Conservation (phyloP, 2,113 vertebrate species). For the Phyllopteryx taeniolatus region DNA sequence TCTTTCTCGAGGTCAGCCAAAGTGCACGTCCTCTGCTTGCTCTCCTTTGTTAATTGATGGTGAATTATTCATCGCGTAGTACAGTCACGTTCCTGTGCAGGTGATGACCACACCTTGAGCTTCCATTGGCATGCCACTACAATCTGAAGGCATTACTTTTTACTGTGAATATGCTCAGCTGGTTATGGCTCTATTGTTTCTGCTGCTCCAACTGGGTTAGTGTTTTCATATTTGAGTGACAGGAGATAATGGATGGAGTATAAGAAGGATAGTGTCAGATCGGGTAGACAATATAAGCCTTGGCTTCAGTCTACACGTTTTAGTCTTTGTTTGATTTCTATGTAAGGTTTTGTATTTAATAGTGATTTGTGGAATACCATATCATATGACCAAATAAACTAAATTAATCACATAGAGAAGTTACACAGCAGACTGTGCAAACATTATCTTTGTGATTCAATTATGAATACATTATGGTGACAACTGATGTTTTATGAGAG, state of each 20-base stretch:
- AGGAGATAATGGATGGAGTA: slow-evolving; percentile 20
- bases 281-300: background rate
- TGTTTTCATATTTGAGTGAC: slow-evolving; percentile 1
- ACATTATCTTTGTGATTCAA: background rate
- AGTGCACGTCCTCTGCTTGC: slow-evolving; percentile 32
- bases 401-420: too few species aligned
- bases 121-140: slow-evolving; percentile 18
- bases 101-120: slow-evolving; percentile 47
- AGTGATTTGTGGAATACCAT: too few species aligned
- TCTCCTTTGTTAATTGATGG: slow-evolving; percentile 33
- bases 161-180: slow-evolving; percentile 12
- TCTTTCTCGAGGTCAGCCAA: slow-evolving; percentile 51
- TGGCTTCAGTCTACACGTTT: too few species aligned
- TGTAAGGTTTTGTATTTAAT: too few species aligned
- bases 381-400: too few species aligned
- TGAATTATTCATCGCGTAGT: slow-evolving; percentile 60
- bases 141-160: slow-evolving; percentile 3
- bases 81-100: slow-evolving; percentile 68
- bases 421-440: background rate
- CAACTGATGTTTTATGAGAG: too few species aligned
- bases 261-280: background rate
- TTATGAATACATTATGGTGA: background rate
- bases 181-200: slow-evolving; percentile 20
- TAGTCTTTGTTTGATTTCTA: too few species aligned
- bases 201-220: slow-evolving; percentile 19